phyloP scores from a whole-genome alignment of 2,113 vertebrate species.

The Ameiurus melas region DNA sequence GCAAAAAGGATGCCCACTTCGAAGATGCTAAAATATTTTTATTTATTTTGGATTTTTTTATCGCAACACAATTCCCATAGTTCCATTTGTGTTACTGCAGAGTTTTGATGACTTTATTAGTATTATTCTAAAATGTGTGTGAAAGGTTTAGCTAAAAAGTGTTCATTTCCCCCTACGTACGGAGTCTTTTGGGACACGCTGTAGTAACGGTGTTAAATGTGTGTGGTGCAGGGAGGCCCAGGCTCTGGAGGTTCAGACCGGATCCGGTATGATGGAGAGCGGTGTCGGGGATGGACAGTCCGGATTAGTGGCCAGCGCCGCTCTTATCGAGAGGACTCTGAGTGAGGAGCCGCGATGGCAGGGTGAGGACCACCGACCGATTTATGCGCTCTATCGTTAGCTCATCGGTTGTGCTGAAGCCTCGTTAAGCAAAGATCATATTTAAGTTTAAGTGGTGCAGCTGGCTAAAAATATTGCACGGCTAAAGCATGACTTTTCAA shows the following conservation, averaged over 20 bases:
- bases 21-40: too few species aligned
- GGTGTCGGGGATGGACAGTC: conserved; percentile 86
- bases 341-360: conserved; percentile 96
- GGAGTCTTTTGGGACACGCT: too few species aligned
- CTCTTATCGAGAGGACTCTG: conserved; percentile 95
- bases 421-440: background rate
- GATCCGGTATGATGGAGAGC: conserved; percentile 82
- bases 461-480: background rate
- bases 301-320: conserved; percentile 90
- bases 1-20: too few species aligned
- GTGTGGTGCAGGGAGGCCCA: conserved; percentile 84
- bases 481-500: background rate
- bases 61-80: too few species aligned
- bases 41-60: too few species aligned
- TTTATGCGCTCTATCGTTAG: background rate
- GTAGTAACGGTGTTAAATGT: background rate
- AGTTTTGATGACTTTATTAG: too few species aligned
- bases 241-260: conserved; percentile 90
- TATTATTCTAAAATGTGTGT: too few species aligned
- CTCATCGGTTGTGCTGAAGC: background rate
- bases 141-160: too few species aligned
- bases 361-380: conserved; percentile 66
- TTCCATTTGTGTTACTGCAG: too few species aligned
- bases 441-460: background rate
- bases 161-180: too few species aligned